Conservation (phyloP, 2,113 vertebrate genomes). For the Halichoeres trimaculatus region DNA sequence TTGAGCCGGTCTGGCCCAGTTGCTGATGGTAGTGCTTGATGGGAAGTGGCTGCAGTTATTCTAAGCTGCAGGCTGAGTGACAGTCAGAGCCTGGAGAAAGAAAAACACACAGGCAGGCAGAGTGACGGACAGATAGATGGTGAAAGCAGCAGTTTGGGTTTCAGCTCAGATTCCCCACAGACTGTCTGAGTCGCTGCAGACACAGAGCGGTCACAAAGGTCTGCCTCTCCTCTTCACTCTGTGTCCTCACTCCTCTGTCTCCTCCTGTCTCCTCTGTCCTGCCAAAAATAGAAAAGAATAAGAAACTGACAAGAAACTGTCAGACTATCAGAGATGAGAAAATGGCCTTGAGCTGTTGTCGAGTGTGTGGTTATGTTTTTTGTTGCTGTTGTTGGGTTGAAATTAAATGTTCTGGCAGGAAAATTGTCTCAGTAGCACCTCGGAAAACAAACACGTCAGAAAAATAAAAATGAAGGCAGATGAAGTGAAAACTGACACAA, state of each 20-base stretch:
- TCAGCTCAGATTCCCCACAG: slow-evolving; percentile 25
- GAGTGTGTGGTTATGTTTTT: not conserved
- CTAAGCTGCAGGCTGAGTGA: slow-evolving; percentile 16
- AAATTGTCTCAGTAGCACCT: not conserved
- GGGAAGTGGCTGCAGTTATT: slow-evolving; percentile 17
- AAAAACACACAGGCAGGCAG: not conserved
- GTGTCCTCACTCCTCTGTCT: not conserved
- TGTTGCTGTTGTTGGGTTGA: not conserved
- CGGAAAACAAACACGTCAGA: not conserved
- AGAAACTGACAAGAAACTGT: not conserved
- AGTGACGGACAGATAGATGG: slow-evolving; percentile 13
- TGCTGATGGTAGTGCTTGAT: slow-evolving; percentile 2
- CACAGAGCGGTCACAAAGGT: slow-evolving; percentile 16
- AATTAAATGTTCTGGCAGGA: not conserved
- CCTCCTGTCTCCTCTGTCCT: not conserved
- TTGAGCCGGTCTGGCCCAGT: not conserved
- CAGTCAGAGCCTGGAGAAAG: slow-evolving; percentile 6
- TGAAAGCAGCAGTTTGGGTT: slow-evolving; percentile 25
- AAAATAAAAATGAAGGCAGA: not conserved
- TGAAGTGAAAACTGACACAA: not conserved
- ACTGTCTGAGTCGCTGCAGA: slow-evolving; percentile 25
- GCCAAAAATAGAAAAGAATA: not conserved
- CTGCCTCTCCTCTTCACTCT: not conserved
- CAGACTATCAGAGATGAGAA: not conserved
- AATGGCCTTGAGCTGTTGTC: not conserved